Evolutionary conservation across 2,888 invertebrate species (phyloP), one percentile per base, ranked within the genome.

Genomic region (Hirtodrosophila confusa): DNA sequence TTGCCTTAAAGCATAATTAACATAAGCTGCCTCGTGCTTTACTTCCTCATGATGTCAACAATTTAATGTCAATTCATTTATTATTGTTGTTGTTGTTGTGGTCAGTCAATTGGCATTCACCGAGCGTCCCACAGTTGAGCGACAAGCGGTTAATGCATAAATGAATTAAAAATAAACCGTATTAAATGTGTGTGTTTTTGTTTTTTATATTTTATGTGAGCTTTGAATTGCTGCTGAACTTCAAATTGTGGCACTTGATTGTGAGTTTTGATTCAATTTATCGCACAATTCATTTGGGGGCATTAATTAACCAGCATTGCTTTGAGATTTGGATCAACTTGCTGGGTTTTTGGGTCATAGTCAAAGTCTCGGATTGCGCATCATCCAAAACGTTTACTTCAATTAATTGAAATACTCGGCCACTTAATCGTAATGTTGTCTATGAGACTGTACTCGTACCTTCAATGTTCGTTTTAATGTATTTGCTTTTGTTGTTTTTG

Each of bases 151-250:
- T 69, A 76, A 76, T 79, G 80, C 80, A 79, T 68, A 79, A 79
- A 76, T 68, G 64, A 79, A 79, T 79, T 75, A 62, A 60, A 79
- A 79, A 76, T 63, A 79, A 76, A 76, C 80, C 77, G 65, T 63
- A 64, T 76, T 79, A 79, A 76, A 79, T 61, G 67, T n/a, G 55
- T 40, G 58, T 63, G 44, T 53, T 9, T 61, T 60, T 53, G 31
- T 44, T 7, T 45, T 54, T 45, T 41, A 7, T 17, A 50, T 29
- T 49, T 65, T n/a, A 10, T 43, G 53, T 37, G 40, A 43, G 17
- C 47, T 61, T 48, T 51, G 41, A 72, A 43, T 65, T 62, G 75
- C 56, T 41, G 56, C 49, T 75, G 55, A 61, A 41, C 62, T 60
- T 75, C 60, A 73, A 58, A 57, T 37, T 54, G 43, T 61, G 36